Conservation (phyloP, 2,888 invertebrate genomes). For the Willowsia nigromaculata region DNA sequence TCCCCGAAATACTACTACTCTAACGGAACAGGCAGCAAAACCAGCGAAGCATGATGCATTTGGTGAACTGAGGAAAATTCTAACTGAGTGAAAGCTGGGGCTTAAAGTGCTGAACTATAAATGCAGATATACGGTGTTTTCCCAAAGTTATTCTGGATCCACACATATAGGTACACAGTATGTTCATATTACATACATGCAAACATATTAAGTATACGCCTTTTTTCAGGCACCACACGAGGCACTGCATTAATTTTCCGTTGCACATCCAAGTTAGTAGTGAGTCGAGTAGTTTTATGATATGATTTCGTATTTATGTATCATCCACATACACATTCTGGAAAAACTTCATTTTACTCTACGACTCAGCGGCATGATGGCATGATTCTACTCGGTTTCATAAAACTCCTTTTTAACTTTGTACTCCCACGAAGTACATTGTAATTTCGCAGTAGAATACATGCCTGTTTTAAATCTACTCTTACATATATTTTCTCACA, state of each 20-base stretch:
- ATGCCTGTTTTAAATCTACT: no score
- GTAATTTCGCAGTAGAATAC: no score
- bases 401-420: no score
- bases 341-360: background rate
- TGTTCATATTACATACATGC: background rate
- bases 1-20: conserved; percentile 29
- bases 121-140: background rate
- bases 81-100: conserved; percentile 59
- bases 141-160: no score
- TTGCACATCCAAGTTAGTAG: background rate
- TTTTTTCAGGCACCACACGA: background rate
- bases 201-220: background rate
- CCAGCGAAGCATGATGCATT: conserved; percentile 64
- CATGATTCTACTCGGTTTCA: no score
- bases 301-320: conserved; percentile 2
- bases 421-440: no score
- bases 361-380: no score
- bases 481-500: no score
- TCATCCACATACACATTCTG: background rate
- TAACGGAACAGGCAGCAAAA: conserved; percentile 17
- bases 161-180: background rate
- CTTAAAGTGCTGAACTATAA: conserved; percentile 58
- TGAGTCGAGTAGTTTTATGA: background rate
- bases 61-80: conserved; percentile 67
- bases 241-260: conserved; percentile 25